Base-by-base conservation (phyloP, 2,888 invertebrate genomes). In the Drosophila pegasa region DNA sequence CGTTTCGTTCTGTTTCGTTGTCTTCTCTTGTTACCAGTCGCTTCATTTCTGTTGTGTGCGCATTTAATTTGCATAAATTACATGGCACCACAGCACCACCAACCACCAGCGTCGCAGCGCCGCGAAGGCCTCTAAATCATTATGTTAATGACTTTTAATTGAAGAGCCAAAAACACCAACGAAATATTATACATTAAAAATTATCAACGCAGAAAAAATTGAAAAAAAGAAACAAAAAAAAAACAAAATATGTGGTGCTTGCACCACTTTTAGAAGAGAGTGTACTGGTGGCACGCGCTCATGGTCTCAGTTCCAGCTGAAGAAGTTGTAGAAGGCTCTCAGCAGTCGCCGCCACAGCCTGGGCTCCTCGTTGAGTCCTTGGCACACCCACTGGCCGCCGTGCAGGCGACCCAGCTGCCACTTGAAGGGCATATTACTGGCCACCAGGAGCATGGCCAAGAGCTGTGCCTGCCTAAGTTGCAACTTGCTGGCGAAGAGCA, bases 21-120 rank as follows among this genome's bases (percentile, higher is more conserved):
- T 67, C 63, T 54, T 70, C 64, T 78, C 78, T 59, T 56, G 66
- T 78, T 72, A 66, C 78, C 65, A 75, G 29, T 56, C 48, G 55
- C 62, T 55, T 62, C 52, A 67, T 59, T 75, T 62, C 29, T 67
- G 64, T 63, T 63, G 84, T 84, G 88, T 64, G 85, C 68, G 87
- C 83, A 88, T 87, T 76, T 78, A 88, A 85, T 85, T 85, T 85
- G 84, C 89, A 85, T 85, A 88, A 88, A 85, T 85, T 85, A 88
- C 79, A 86, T 41, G 31, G 27, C 56, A 65, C 41, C 51, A 20
- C 20, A 47, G 16, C 20, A 38, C 27, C 37, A 56, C 3, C 51
- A 54, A 29, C 9, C 35, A 31, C 31, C 37, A 35, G n/a, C 7
- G 29, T 29, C 47, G 31, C 33, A 62, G 59, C 59, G 58, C 33